Evolutionary conservation across 2,888 invertebrate species (phyloP).

Genomic region (Sisyra terminalis): DNA sequence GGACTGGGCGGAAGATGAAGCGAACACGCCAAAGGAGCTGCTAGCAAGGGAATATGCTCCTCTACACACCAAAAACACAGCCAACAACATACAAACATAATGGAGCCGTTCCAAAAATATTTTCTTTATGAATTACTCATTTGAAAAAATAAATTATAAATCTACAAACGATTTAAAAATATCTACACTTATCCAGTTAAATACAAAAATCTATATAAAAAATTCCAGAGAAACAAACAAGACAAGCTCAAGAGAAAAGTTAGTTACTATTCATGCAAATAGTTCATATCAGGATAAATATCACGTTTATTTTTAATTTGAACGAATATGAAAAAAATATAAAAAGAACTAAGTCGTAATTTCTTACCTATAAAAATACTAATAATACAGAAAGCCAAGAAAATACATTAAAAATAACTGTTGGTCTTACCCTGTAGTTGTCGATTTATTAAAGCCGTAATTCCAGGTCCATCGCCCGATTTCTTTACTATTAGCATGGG

Average conservation of each 20-base stretch:
- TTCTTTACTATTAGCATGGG: constrained; percentile 65
- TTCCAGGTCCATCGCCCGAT: constrained; percentile 55
- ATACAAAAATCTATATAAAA: no score
- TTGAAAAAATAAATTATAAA: not conserved
- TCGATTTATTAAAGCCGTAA: constrained; percentile 58
- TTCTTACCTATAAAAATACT: no score
- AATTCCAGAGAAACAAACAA: no score
- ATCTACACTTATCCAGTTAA: no score
- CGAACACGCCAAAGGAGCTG: constrained; percentile 8
- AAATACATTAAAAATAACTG: not conserved
- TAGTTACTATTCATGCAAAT: no score
- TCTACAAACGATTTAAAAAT: not conserved
- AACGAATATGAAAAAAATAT: not conserved
- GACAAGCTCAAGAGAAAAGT: no score
- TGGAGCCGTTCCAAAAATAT: constrained; percentile 1
- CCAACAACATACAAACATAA: constrained; percentile 5
- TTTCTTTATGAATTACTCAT: not conserved
- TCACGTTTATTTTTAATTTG: no score
- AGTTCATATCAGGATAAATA: constrained; percentile 1
- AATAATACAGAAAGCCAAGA: not conserved
- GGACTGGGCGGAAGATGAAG: constrained; percentile 9
- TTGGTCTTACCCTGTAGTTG: constrained; percentile 52
- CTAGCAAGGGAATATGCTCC: constrained; percentile 35
- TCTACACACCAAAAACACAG: constrained; percentile 21
- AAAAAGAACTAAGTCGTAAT: not conserved